Percentiles rank a stretch among this genome's conserved stretches.
phyloP scores from a whole-genome alignment of 2,888 invertebrate genomes.

The Falcaria lacertinaria region DNA sequence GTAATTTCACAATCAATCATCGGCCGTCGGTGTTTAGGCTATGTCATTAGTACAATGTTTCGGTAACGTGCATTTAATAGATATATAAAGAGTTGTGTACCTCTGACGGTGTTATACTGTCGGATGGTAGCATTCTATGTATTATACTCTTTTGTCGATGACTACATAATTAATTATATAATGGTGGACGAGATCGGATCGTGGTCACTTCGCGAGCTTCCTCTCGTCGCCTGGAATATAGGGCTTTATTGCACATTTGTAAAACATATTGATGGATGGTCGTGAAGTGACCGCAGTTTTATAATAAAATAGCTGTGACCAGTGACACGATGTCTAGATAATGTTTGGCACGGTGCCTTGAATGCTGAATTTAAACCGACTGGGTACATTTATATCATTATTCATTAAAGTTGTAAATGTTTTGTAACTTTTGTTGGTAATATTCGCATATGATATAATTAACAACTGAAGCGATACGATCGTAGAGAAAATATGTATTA shows the following conservation, averaged over 20 bases:
- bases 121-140: slow-evolving; percentile 24
- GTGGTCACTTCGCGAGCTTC: slow-evolving; percentile 4
- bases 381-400: background rate
- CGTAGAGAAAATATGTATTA: background rate
- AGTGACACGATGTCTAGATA: no score
- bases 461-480: no score
- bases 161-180: slow-evolving; percentile 12
- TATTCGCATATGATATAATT: no score
- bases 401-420: no score
- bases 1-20: slow-evolving; percentile 16
- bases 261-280: no score
- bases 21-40: slow-evolving; percentile 37
- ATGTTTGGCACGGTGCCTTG: no score
- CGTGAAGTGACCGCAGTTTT: background rate
- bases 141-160: slow-evolving; percentile 29
- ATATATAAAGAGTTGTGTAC: slow-evolving; percentile 42
- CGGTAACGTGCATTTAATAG: slow-evolving; percentile 69
- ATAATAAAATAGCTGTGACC: no score
- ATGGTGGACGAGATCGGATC: slow-evolving; percentile 1
- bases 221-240: no score
- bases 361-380: no score
- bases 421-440: no score
- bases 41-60: slow-evolving; percentile 59
- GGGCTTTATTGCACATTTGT: no score
- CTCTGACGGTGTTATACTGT: slow-evolving; percentile 36